Conservation (phyloP, 2,888 invertebrate species). For the Hirudinaria manillensis region DNA sequence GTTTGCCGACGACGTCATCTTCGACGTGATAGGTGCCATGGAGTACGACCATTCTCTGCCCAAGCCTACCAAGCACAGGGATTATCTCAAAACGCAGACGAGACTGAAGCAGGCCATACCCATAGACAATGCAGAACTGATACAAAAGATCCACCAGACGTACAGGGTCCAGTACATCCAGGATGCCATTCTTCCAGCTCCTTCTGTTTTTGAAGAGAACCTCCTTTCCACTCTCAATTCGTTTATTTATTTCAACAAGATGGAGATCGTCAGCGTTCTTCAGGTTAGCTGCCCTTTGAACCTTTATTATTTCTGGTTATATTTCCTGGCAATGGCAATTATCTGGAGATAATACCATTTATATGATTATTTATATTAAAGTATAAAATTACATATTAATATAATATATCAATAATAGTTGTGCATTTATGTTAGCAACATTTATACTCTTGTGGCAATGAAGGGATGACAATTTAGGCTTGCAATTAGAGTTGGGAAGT, state of each 20-base stretch:
- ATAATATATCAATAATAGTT: too few relatives aligned
- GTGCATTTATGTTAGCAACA: too few relatives aligned
- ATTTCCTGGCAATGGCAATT: too few relatives aligned
- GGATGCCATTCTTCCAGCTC: constrained; percentile 95
- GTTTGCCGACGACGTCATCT: constrained; percentile 90
- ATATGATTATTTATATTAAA: too few relatives aligned
- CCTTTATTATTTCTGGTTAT: not conserved
- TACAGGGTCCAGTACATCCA: constrained; percentile 96
- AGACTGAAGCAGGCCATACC: constrained; percentile 69
- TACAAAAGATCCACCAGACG: constrained; percentile 98
- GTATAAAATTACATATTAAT: too few relatives aligned
- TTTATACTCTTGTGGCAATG: too few relatives aligned
- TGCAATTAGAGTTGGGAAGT: too few relatives aligned
- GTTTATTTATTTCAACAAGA: constrained; percentile 99
- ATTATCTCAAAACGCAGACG: constrained; percentile 85
- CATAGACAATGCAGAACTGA: constrained; percentile 84
- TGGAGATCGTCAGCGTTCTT: constrained; percentile 94
- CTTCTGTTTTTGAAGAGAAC: constrained; percentile 98
- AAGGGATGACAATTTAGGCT: too few relatives aligned
- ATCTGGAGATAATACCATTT: too few relatives aligned
- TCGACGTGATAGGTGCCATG: constrained; percentile 77
- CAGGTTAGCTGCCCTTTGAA: constrained; percentile 62
- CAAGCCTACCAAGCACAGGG: constrained; percentile 68
- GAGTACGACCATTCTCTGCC: constrained; percentile 89
- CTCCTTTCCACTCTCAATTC: constrained; percentile 92